These are phyloP conservation scores for Metacarcinus magister DNA, from an alignment of 2,888 invertebrate genomes.

Conservation along the genomic window DNA sequence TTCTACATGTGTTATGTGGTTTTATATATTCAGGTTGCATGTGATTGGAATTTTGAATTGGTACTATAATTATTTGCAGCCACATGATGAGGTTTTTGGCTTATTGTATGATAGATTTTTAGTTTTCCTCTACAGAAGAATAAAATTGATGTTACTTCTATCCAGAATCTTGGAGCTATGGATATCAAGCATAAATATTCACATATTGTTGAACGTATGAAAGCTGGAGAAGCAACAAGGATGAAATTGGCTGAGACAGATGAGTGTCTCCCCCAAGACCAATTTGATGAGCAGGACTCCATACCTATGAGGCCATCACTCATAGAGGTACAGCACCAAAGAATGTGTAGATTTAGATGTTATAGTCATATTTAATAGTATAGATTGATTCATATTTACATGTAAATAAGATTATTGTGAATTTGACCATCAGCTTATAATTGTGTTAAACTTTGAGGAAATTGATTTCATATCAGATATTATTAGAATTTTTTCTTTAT, in stretches of 20 bases:
- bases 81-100: not conserved
- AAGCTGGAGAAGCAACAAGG: not conserved
- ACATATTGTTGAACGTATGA: conserved; percentile 54
- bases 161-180: conserved; percentile 40
- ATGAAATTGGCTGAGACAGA: not conserved
- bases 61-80: not conserved
- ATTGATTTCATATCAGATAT: not conserved
- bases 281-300: not conserved
- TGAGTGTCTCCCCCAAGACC: not conserved
- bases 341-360: not conserved
- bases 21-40: no score
- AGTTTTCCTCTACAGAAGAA: not conserved
- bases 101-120: not conserved
- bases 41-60: not conserved
- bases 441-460: not conserved
- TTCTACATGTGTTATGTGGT: no score
- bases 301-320: conserved; percentile 62
- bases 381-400: not conserved
- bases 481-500: not conserved
- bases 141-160: not conserved
- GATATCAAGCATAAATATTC: conserved; percentile 62
- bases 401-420: not conserved
- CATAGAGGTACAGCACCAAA: conserved; percentile 56
- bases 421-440: not conserved
- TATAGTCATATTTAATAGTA: not conserved